Percentiles rank a stretch among this genome's conserved stretches.
phyloP scores from a whole-genome alignment of 2,888 invertebrate genomes.

The Zhuqinia jingwanae region DNA sequence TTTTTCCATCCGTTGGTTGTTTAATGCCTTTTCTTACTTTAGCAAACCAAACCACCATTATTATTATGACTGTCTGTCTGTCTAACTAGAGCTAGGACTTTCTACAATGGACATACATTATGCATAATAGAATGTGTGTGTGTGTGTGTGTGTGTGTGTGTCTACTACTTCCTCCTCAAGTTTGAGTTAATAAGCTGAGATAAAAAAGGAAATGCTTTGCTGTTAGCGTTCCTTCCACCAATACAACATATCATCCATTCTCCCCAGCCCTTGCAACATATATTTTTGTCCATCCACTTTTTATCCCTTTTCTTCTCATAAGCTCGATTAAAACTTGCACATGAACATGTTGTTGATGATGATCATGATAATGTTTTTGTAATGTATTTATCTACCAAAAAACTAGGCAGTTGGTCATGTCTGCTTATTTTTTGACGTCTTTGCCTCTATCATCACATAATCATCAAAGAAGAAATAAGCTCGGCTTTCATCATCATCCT shows the following conservation, averaged over 20 bases:
- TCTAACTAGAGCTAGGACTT: too few species aligned
- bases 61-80: too few species aligned
- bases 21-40: not conserved
- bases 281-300: not conserved
- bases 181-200: conserved; percentile 51
- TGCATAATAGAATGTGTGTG: too few species aligned
- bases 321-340: conserved; percentile 52
- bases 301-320: not conserved
- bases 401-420: not conserved
- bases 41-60: conserved; percentile 12
- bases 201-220: conserved; percentile 60
- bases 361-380: too few species aligned
- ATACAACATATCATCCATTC: conserved; percentile 29
- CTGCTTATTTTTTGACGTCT: not conserved
- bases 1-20: not conserved
- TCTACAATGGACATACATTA: not conserved
- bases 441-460: not conserved
- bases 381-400: conserved; percentile 29
- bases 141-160: too few species aligned
- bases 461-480: not conserved
- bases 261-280: not conserved
- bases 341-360: conserved; percentile 43
- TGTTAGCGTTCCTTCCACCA: conserved; percentile 16
- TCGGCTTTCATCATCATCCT: conserved; percentile 41
- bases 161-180: conserved; percentile 21